A percentile compares a stretch with the other conserved stretches of the same genome.
These are phyloP conservation scores for Corella eumyota DNA, from an alignment of 23 tunicate genomes.

Conservation along the genomic window DNA sequence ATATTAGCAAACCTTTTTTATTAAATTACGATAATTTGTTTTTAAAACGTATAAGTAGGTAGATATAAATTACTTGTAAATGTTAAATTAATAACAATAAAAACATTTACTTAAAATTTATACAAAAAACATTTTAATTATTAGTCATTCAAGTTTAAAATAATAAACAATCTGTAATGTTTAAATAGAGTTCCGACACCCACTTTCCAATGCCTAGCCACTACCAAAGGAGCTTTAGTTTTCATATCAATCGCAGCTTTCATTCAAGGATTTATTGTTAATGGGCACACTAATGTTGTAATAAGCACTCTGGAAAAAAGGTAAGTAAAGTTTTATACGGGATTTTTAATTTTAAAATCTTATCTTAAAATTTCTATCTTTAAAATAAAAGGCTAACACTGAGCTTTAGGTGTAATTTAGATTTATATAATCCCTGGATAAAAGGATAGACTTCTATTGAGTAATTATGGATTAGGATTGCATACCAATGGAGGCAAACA, in stretches of 20 bases:
- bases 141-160: no score
- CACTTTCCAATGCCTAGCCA: constrained; percentile 28
- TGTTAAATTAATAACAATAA: no score
- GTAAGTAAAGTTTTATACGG: no score
- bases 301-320: constrained; percentile 76
- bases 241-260: constrained; percentile 35
- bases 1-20: no score
- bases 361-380: not conserved
- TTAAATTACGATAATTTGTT: no score
- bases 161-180: no score
- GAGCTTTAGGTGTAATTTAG: not conserved
- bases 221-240: constrained; percentile 41
- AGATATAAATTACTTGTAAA: no score
- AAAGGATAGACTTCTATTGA: not conserved
- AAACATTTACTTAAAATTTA: no score
- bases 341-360: not conserved
- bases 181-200: constrained; percentile 1
- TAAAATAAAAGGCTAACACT: not conserved
- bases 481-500: no score
- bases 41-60: no score
- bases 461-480: no score
- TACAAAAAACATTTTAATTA: no score
- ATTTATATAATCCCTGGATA: not conserved
- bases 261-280: constrained; percentile 72
- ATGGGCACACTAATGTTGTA: constrained; percentile 49